A percentile compares a stretch with the other conserved stretches of the same genome.
These are phyloP conservation scores for Ctena decussata DNA, from an alignment of 2,888 invertebrate species.

Conservation along the genomic window DNA sequence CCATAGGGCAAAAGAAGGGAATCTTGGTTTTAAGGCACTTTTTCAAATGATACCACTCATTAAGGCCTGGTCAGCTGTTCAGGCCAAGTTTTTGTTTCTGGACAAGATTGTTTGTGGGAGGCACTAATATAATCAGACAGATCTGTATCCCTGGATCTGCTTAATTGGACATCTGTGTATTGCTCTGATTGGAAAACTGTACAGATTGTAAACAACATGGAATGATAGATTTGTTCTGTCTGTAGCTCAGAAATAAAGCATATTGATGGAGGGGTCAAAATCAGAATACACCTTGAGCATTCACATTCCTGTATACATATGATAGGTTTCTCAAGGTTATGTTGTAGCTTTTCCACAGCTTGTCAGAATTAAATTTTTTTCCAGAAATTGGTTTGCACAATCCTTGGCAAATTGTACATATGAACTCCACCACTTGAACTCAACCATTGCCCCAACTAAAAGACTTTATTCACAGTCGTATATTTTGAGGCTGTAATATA, in stretches of 20 bases:
- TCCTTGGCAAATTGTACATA: too few relatives aligned
- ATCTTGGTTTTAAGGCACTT: too few relatives aligned
- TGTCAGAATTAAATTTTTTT: too few relatives aligned
- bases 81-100: neutral
- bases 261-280: neutral
- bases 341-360: too few relatives aligned
- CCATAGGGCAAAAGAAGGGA: too few relatives aligned
- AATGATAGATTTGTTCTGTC: conserved; percentile 10
- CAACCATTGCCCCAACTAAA: too few relatives aligned
- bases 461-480: too few relatives aligned
- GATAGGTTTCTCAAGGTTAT: too few relatives aligned
- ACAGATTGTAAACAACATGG: neutral
- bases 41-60: neutral
- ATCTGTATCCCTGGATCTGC: neutral
- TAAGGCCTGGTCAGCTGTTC: neutral
- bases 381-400: too few relatives aligned
- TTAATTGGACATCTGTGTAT: conserved; percentile 6
- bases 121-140: neutral
- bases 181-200: neutral
- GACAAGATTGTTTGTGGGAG: conserved; percentile 6
- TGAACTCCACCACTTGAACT: too few relatives aligned
- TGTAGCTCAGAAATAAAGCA: neutral
- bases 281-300: neutral
- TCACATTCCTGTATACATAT: too few relatives aligned
- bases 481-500: too few relatives aligned